A percentile compares a stretch with the other conserved stretches of the same genome.
Evolutionary conservation across 2,888 invertebrate genomes (phyloP).

Genomic region (Dryobotodes eremita): DNA sequence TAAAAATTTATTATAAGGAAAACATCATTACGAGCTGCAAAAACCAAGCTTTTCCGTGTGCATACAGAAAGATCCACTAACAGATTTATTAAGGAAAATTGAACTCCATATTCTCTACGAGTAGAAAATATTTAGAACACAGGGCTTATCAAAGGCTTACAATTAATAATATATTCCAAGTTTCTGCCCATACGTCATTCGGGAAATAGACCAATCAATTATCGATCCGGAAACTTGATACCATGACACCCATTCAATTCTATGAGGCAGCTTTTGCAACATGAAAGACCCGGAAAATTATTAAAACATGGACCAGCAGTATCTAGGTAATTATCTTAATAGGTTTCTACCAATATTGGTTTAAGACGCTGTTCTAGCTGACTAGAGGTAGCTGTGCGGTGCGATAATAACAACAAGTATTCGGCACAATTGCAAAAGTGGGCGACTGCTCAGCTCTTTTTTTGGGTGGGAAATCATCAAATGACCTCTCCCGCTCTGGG

Average conservation of each 20-base stretch:
- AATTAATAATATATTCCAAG: not conserved
- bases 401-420: not conserved
- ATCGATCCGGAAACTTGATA: slow-evolving; percentile 45
- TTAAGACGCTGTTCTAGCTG: slow-evolving; percentile 22
- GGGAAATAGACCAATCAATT: slow-evolving; percentile 36
- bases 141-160: not conserved
- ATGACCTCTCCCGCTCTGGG: too few species aligned
- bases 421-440: too few species aligned
- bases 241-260: slow-evolving; percentile 25
- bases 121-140: not conserved
- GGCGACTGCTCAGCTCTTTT: too few species aligned
- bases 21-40: not conserved
- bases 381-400: not conserved
- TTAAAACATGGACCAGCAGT: slow-evolving; percentile 39
- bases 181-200: not conserved
- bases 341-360: slow-evolving; percentile 49
- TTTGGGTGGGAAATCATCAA: too few species aligned
- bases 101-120: not conserved
- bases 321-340: slow-evolving; percentile 60
- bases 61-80: not conserved
- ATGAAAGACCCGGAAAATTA: slow-evolving; percentile 63
- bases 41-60: not conserved
- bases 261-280: slow-evolving; percentile 40
- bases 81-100: slow-evolving; percentile 22
- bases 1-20: not conserved